These are phyloP conservation scores for Heterochromis multidens DNA, from an alignment of 2,113 vertebrate genomes.

Conservation along the genomic window DNA sequence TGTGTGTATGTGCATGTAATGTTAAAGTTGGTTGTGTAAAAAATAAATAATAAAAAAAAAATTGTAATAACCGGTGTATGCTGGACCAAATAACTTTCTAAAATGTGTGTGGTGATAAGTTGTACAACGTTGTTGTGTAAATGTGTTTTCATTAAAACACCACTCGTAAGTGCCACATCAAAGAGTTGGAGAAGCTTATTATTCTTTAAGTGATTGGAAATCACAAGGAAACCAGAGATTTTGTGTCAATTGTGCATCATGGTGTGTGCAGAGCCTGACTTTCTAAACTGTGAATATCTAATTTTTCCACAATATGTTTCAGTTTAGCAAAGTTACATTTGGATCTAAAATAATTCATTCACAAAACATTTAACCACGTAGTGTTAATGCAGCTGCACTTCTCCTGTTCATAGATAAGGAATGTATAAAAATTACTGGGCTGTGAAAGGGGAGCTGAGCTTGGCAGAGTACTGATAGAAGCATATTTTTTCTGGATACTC, in stretches of 20 bases:
- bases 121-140: conserved; percentile 34
- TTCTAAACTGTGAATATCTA: not conserved
- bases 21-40: not conserved
- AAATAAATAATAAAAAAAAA: not conserved
- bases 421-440: no score
- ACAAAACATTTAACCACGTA: not conserved
- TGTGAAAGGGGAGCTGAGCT: no score
- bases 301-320: not conserved
- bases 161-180: not conserved
- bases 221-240: not conserved
- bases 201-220: not conserved
- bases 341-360: not conserved
- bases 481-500: no score
- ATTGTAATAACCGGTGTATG: conserved; percentile 22
- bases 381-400: not conserved
- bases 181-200: not conserved
- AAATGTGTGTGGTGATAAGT: conserved; percentile 6
- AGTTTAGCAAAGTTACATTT: not conserved
- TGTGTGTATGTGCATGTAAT: conserved; percentile 43
- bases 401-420: no score
- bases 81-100: conserved; percentile 51
- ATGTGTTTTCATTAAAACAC: conserved; percentile 48
- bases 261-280: not conserved
- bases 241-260: not conserved
- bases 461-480: no score